phyloP scores from a whole-genome alignment of 92 coral and sea anemone genomes.

The Porites cylindrica region DNA sequence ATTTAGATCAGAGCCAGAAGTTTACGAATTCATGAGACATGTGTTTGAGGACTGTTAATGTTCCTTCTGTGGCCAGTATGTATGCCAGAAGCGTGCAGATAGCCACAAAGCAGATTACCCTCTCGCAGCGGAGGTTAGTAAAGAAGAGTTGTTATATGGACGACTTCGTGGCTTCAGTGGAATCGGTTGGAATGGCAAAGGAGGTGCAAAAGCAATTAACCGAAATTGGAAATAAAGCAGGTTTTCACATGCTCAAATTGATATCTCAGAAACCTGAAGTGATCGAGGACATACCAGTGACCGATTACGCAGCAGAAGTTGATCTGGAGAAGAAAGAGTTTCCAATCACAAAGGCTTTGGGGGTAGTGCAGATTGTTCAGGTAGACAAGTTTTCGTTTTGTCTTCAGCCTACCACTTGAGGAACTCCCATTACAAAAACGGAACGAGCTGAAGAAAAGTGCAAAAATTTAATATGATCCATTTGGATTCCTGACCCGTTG shows the following conservation, averaged over 20 bases:
- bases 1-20: conserved; percentile 26
- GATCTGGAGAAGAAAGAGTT: conserved; percentile 58
- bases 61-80: conserved; percentile 60
- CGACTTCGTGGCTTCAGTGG: conserved; percentile 66
- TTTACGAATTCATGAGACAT: too few relatives aligned
- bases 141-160: conserved; percentile 71
- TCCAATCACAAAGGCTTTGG: conserved; percentile 64
- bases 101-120: conserved; percentile 28
- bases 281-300: conserved; percentile 30
- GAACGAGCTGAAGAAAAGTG: conserved; percentile 59
- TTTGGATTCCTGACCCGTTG: conserved; percentile 40
- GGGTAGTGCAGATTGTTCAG: conserved; percentile 60
- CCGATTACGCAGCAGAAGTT: conserved; percentile 46
- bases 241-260: conserved; percentile 74
- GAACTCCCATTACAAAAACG: conserved; percentile 55
- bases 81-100: too few relatives aligned
- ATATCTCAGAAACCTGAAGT: conserved; percentile 31
- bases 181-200: neutral
- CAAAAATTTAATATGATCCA: conserved; percentile 42
- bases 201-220: conserved; percentile 61
- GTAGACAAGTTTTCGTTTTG: conserved; percentile 29
- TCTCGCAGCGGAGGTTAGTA: conserved; percentile 52
- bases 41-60: conserved; percentile 45
- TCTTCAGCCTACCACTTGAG: conserved; percentile 17
- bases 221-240: conserved; percentile 60